Percentiles rank a stretch among this genome's conserved stretches.
Conservation (phyloP, 2,113 vertebrate species). For the Columbina picui region DNA sequence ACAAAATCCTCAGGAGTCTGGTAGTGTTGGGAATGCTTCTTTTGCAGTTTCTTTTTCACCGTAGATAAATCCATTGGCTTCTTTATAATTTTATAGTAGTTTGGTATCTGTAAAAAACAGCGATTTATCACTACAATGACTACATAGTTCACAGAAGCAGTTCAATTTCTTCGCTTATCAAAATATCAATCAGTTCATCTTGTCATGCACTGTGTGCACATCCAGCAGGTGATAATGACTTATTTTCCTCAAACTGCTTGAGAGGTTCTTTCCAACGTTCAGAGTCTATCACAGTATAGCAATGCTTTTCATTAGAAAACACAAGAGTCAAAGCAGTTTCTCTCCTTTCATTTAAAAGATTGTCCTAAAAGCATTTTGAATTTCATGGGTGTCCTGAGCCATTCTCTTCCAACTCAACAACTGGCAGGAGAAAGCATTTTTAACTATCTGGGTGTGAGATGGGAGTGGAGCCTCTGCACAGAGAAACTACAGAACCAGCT, state of each 20-base stretch:
- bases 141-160: background rate
- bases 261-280: background rate
- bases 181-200: background rate
- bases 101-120: conserved; percentile 87
- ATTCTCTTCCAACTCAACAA: background rate
- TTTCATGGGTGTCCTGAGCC: background rate
- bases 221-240: background rate
- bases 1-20: conserved; percentile 90
- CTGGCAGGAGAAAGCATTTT: background rate
- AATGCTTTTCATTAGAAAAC: background rate
- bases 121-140: background rate
- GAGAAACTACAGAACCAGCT: background rate
- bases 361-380: background rate
- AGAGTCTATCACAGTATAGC: background rate
- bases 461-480: background rate
- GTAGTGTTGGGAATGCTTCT: conserved; percentile 93
- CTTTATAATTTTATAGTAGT: conserved; percentile 99
- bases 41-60: conserved; percentile 94
- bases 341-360: background rate
- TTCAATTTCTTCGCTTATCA: background rate
- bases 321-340: background rate
- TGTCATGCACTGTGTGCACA: accelerated
- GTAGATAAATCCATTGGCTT: conserved; percentile 96
- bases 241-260: background rate
- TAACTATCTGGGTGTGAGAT: background rate